phyloP scores from a whole-genome alignment of 2,113 vertebrate genomes.

The Taurulus bubalis region DNA sequence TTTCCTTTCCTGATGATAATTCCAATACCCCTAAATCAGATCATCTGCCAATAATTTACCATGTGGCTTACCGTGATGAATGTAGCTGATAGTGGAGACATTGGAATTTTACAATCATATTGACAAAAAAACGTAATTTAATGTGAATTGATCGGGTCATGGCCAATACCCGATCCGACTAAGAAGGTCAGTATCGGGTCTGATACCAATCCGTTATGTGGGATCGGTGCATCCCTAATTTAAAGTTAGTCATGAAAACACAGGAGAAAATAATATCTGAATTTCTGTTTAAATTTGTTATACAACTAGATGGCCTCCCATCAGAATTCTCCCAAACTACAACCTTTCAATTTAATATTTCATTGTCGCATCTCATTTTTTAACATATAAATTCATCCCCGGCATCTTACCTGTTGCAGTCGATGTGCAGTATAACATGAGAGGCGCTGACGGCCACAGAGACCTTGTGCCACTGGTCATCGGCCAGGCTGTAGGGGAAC shows the following conservation, averaged over 20 bases:
- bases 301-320: background rate
- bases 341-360: background rate
- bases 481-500: constrained; percentile 95
- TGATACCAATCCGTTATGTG: background rate
- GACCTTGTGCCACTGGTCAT: constrained; percentile 96
- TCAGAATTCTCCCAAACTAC: background rate
- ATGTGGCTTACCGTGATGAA: too few species aligned
- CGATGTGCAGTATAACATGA: constrained; percentile 92
- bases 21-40: too few species aligned
- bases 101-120: background rate
- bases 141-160: background rate
- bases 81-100: background rate
- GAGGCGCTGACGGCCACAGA: constrained; percentile 95
- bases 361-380: background rate
- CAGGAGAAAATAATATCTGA: background rate
- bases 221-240: background rate
- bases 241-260: background rate
- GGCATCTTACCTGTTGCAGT: constrained; percentile 94
- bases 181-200: background rate
- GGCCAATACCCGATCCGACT: background rate
- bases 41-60: too few species aligned
- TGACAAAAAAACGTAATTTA: background rate
- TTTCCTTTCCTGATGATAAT: too few species aligned
- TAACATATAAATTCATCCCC: background rate
- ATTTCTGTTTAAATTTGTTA: background rate